Evolutionary conservation across 2,113 vertebrate genomes (phyloP), one percentile per base, ranked within the genome.

Genomic region (Thunnus thynnus): DNA sequence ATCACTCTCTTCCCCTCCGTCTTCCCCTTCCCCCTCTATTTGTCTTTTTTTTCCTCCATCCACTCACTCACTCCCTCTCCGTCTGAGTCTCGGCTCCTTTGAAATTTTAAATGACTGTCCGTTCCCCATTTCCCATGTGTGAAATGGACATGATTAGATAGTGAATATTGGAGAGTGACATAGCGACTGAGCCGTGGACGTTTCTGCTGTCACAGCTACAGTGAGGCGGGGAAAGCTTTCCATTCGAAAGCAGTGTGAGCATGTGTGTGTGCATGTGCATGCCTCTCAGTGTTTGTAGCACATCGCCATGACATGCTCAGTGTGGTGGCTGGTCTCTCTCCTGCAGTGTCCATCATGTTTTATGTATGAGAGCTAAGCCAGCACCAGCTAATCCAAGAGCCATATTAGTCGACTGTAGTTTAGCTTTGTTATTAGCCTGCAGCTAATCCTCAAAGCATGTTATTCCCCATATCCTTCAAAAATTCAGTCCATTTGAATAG

Each of bases 331-430:
- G 65, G 18, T 85, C 64, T 71, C 77, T 66, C 83, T 78, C 65
- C 77, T 79, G 76, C 74, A 79, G 55, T 76, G 78, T 82, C 61
- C 66, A 36, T 81, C 85, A 92, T 93, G 85, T 88, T 92, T 93
- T 86, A 91, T 92, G 74, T 72, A 92, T 91, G 88, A 91, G 55
- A 18, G 83, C 76, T 91, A 88, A 92, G 68, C 90, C 85, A 52
- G 64, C 27, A 16, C 75, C 20, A 55, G 85, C 87, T 91, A 91
- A 91, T 88, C 90, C 76, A 62, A 27, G 27, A 78, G 50, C 5
- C 71, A 72, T 85, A 83, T 72, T 89, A 41, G 11, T 61, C 41
- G 30, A 57, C 71, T 75, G 52, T 87, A 68, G 18, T 83, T 84
- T 70, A 50, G 66, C 27, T 85, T 83, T 81, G 30, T 74, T 77